Evolutionary conservation across 2,797 vertebrate genomes (phyloP).

Genomic region (Pseudochirops corinnae): DNA sequence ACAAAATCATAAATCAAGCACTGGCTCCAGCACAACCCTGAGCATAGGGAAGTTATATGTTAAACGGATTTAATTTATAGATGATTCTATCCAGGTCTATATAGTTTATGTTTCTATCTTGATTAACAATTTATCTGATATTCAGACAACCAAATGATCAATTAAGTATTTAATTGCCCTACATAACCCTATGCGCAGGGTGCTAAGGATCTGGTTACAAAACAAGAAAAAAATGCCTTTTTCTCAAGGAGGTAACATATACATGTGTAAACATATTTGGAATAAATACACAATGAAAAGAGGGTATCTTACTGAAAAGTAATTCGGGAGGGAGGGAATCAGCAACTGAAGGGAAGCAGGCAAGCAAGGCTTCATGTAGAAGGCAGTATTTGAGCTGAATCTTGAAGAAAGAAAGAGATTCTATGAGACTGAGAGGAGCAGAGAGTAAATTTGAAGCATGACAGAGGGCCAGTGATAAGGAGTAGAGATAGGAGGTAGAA

Average conservation of each 20-base stretch:
- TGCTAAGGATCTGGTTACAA: background rate
- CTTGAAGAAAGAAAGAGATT: background rate
- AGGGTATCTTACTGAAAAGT: background rate
- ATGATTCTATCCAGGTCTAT: background rate
- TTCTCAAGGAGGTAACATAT: background rate
- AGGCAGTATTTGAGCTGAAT: background rate
- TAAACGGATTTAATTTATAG: background rate
- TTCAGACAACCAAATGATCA: background rate
- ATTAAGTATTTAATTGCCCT: background rate
- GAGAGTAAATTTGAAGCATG: background rate
- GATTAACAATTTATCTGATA: background rate
- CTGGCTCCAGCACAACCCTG: background rate
- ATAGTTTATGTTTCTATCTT: background rate
- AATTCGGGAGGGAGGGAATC: background rate
- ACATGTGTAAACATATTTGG: background rate
- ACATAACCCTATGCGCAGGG: background rate
- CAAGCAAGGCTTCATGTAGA: background rate
- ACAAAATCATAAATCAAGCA: background rate
- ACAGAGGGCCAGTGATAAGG: background rate
- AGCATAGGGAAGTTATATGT: background rate
- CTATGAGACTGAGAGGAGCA: background rate
- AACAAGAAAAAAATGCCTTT: no score
- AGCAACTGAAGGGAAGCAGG: background rate
- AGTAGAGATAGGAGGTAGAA: background rate
- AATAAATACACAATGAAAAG: background rate